These are phyloP conservation scores for Euschistus heros DNA, from an alignment of 1,140 invertebrate species.

Conservation along the genomic window DNA sequence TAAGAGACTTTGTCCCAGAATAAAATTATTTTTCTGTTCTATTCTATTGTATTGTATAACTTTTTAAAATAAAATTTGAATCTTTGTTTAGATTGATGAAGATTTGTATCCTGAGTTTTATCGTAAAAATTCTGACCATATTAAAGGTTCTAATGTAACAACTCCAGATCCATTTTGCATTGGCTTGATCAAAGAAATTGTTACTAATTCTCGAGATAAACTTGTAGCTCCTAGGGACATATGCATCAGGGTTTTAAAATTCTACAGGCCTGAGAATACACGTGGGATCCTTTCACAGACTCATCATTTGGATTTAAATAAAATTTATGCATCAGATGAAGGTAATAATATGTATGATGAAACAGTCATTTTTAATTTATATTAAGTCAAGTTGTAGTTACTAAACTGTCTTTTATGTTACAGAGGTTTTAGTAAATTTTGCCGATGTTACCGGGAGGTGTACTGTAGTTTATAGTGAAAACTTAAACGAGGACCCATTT, in stretches of 20 bases:
- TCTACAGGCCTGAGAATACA: constrained; percentile 72
- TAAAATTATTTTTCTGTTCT: too few relatives aligned
- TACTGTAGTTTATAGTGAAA: constrained; percentile 46
- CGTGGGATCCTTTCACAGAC: constrained; percentile 38
- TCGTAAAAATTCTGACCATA: constrained; percentile 53
- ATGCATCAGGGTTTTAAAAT: constrained; percentile 52
- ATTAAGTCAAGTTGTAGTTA: too few relatives aligned
- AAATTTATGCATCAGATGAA: constrained; percentile 68
- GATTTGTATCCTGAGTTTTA: constrained; percentile 67
- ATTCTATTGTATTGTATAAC: too few relatives aligned
- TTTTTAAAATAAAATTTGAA: too few relatives aligned
- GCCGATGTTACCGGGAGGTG: constrained; percentile 49
- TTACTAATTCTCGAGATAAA: constrained; percentile 38
- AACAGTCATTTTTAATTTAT: too few relatives aligned
- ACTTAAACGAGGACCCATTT: constrained; percentile 40
- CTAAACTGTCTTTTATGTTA: constrained; percentile 18
- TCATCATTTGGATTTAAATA: constrained; percentile 57
- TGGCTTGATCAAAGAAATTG: constrained; percentile 51
- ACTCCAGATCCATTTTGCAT: constrained; percentile 67
- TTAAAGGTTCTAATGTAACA: constrained; percentile 61
- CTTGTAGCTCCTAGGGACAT: constrained; percentile 46
- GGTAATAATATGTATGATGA: constrained; percentile 36
- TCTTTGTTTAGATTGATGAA: constrained; percentile 47
- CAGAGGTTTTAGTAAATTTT: constrained; percentile 44
- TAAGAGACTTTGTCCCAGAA: too few relatives aligned